Percentiles rank a stretch among this genome's conserved stretches.
These are phyloP conservation scores for Apostichopus parvimensis DNA, from an alignment of 35 echinoderm and acorn worm species.

Conservation along the genomic window DNA sequence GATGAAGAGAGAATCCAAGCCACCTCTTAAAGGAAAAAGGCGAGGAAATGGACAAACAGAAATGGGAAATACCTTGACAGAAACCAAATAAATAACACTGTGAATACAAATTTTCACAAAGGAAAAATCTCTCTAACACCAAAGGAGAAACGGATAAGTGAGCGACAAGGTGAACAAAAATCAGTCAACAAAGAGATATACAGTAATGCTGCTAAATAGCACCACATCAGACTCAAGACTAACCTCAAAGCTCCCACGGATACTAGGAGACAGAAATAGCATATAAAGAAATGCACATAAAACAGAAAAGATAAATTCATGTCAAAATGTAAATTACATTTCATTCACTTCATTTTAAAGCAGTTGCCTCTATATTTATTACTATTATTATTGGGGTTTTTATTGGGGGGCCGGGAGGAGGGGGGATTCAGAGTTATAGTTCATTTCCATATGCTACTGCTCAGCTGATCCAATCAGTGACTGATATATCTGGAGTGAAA, in stretches of 20 bases:
- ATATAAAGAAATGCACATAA: neutral
- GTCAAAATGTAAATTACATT: no score
- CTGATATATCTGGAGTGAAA: no score
- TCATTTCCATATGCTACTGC: no score
- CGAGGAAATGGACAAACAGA: neutral
- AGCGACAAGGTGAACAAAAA: neutral
- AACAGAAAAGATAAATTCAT: neutral
- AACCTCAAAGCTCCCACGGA: constrained; percentile 41
- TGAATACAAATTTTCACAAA: neutral
- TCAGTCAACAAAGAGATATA: neutral
- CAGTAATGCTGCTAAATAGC: neutral
- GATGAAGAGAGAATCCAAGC: no score
- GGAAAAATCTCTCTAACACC: neutral
- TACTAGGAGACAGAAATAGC: constrained; percentile 6
- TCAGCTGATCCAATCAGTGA: no score
- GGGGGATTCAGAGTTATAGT: no score
- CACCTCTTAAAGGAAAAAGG: neutral
- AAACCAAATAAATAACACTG: neutral
- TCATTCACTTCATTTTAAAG: no score
- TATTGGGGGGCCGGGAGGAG: no score
- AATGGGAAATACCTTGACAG: neutral
- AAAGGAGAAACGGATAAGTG: neutral
- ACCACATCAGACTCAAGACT: neutral
- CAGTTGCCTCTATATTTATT: no score
- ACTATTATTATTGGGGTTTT: no score